phyloP scores from a whole-genome alignment of 1,140 invertebrate species.

The Drosophila nikananu region DNA sequence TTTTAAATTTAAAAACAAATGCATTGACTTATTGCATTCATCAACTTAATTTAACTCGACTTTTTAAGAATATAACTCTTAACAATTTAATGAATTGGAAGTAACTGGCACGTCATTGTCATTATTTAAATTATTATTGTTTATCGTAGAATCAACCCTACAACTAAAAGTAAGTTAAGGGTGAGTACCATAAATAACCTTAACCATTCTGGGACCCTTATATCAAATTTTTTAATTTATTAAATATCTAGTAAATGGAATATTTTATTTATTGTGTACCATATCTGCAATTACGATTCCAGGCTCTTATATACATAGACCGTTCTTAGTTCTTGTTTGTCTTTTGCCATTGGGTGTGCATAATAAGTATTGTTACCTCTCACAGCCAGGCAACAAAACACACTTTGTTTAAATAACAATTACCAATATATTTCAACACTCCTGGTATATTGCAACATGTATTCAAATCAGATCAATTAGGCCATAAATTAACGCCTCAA shows the following conservation, averaged over 20 bases:
- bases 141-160: not conserved
- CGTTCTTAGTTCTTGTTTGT: not conserved
- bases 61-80: not conserved
- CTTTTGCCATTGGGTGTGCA: not conserved
- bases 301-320: no score
- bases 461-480: conserved; percentile 80
- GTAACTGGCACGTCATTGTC: not conserved
- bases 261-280: not conserved
- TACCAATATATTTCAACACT: conserved; percentile 63
- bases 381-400: not conserved
- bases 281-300: no score
- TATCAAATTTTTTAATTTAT: no score
- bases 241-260: not conserved
- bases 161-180: no score
- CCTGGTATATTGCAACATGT: conserved; percentile 58
- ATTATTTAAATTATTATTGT: not conserved
- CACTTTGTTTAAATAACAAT: conserved; percentile 34
- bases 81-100: not conserved
- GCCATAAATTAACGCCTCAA: conserved; percentile 79
- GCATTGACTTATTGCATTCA: not conserved
- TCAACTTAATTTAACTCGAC: not conserved
- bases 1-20: not conserved
- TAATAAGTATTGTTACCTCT: not conserved
- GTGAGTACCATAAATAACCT: no score
- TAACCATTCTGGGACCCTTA: no score